Evolutionary conservation across 2,113 vertebrate species (phyloP), one percentile per base, ranked within the genome.

Genomic region (Phalacrocorax pelagicus): DNA sequence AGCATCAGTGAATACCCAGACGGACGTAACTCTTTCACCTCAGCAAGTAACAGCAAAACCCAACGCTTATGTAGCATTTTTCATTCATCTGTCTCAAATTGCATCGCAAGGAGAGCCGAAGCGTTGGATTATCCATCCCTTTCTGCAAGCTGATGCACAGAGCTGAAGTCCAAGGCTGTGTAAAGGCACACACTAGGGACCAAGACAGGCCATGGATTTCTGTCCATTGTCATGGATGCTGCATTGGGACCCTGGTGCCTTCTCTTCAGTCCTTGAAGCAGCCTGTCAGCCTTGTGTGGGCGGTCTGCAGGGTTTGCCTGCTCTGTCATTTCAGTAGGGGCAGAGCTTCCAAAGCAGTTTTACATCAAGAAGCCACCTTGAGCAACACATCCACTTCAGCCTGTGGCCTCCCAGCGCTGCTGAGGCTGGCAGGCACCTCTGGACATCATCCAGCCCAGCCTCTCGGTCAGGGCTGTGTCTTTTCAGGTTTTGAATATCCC

Each of bases 201-300:
- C 44, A 92, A 86, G 1, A 23, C 6, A 81, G 84, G 70, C 42
- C 54, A 7, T 2, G 22, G 61, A 90, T 36, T 66, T 0, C 0
- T 2, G 15, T 34, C 54, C 2, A 1, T 52, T 54, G 29, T 32
- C 0, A 0, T 6, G 24, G 27, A 51, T 1, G 8, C 46, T 8
- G 26, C 66, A 57, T 58, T 34, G 27, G 57, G 67, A 34, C 29
- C 36, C 78, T 16, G 36, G 24, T 23, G 42, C 16, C 29, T 84
- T 71, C 62, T 54, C 32, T 63, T 75, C 27, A n/a, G 7, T 15
- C 23, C 18, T 19, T 3, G 14, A 6, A 63, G 55, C 38, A 74
- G n/a, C 19, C 18, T 15, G 24, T 27, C 71, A 55, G 40, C 54
- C 22, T 16, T 5, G 12, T 13, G 40, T 2, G 4, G 47, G n/a